Evolutionary conservation across 1,140 invertebrate genomes (phyloP).

Genomic region (Drosophila lini): DNA sequence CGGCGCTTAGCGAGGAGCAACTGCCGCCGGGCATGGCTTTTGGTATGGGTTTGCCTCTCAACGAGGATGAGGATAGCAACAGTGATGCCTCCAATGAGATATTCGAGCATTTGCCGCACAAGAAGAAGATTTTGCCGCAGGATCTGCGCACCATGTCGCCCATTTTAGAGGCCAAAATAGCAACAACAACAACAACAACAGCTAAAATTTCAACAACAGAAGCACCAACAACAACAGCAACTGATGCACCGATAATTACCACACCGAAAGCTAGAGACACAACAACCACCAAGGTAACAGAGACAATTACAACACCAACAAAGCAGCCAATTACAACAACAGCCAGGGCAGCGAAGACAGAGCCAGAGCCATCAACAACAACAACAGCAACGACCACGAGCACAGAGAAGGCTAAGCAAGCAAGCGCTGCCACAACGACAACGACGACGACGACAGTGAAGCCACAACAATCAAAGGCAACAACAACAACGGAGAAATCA

Average conservation of each 20-base stretch:
- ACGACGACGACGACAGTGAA: background rate
- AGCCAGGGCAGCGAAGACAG: background rate
- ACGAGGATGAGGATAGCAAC: slow-evolving; percentile 50
- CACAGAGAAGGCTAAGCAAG: slow-evolving; percentile 10
- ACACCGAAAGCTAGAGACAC: slow-evolving; percentile 13
- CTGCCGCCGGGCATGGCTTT: slow-evolving; percentile 26
- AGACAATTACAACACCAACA: slow-evolving; percentile 3
- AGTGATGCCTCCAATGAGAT: slow-evolving; percentile 77
- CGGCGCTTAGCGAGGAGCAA: slow-evolving; percentile 60
- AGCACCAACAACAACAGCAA: background rate
- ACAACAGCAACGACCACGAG: slow-evolving; percentile 10
- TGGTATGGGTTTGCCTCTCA: background rate
- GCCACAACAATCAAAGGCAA: background rate
- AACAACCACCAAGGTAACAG: slow-evolving; percentile 3
- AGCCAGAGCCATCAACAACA: slow-evolving; percentile 11
- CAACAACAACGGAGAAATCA: background rate
- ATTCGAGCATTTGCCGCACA: slow-evolving; percentile 74
- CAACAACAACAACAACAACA: slow-evolving; percentile 13
- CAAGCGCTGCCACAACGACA: too few species aligned
- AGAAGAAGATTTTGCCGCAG: slow-evolving; percentile 72
- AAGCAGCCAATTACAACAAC: slow-evolving; percentile 12
- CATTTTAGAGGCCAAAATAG: slow-evolving; percentile 39
- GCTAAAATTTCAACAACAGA: slow-evolving; percentile 16
- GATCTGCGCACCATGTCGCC: slow-evolving; percentile 68
- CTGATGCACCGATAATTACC: background rate